phyloP scores from a whole-genome alignment of 2,888 invertebrate species.

The Blastobasis adustella region DNA sequence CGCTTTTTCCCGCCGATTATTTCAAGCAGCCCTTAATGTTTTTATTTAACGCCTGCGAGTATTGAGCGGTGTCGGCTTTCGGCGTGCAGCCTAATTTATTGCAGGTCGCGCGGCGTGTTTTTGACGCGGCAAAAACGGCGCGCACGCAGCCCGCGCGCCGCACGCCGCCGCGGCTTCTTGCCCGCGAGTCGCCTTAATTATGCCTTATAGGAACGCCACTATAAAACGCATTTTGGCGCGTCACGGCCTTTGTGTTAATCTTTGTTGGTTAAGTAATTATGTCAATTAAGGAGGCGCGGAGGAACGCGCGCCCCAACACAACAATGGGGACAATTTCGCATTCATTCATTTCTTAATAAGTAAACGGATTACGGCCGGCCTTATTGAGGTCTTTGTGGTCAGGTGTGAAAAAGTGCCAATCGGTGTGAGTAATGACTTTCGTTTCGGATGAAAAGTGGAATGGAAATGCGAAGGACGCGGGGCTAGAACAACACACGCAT shows the following conservation, averaged over 20 bases:
- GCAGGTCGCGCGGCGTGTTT: constrained; percentile 55
- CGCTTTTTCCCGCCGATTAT: constrained; percentile 65
- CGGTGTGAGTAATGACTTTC: too few species aligned
- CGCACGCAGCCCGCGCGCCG: constrained; percentile 39
- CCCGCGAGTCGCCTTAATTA: constrained; percentile 63
- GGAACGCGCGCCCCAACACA: constrained; percentile 1
- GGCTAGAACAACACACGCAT: too few species aligned
- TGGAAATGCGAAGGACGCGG: too few species aligned
- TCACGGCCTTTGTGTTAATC: constrained; percentile 8
- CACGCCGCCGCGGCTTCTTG: constrained; percentile 1
- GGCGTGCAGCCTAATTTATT: constrained; percentile 67
- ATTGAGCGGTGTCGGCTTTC: constrained; percentile 68
- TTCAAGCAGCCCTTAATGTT: constrained; percentile 68
- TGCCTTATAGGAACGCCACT: constrained; percentile 33
- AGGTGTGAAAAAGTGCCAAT: too few species aligned
- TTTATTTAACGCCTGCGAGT: constrained; percentile 68
- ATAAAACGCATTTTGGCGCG: constrained; percentile 9
- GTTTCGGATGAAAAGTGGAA: too few species aligned
- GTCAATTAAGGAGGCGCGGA: constrained; percentile 6
- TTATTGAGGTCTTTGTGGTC: too few species aligned
- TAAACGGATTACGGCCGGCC: too few species aligned
- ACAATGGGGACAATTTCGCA: not conserved
- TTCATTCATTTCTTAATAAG: not conserved
- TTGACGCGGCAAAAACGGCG: constrained; percentile 60
- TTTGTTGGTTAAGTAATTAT: constrained; percentile 12